Evolutionary conservation across 1,140 invertebrate species (phyloP).

Genomic region (Drosophila ohnishii): DNA sequence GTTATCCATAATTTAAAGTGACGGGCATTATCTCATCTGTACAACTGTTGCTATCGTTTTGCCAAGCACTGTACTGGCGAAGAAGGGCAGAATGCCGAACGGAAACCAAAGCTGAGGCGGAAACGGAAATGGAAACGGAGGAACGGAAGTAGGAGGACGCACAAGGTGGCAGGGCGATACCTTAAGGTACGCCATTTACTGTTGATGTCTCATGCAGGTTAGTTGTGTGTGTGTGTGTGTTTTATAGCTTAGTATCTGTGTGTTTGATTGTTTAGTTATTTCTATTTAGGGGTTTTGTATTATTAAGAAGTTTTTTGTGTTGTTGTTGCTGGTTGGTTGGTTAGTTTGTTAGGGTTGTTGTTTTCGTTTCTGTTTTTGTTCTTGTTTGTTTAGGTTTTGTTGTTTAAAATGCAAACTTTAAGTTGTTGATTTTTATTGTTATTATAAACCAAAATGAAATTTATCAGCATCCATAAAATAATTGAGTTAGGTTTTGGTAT

Average conservation of each 20-base stretch:
- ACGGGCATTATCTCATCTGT: neutral
- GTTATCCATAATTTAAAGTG: neutral
- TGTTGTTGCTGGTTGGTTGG: constrained; percentile 38
- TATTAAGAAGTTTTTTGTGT: constrained; percentile 35
- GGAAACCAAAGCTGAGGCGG: constrained; percentile 19
- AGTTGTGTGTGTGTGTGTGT: constrained; percentile 7
- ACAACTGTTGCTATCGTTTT: constrained; percentile 2
- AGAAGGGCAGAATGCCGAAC: constrained; percentile 4
- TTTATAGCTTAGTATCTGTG: constrained; percentile 13
- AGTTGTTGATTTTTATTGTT: constrained; percentile 35
- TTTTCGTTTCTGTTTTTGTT: constrained; percentile 32
- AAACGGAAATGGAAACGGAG: constrained; percentile 40
- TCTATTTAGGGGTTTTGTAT: constrained; percentile 26
- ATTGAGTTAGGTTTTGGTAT: constrained; percentile 23
- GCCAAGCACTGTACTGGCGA: constrained; percentile 3
- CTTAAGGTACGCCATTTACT: constrained; percentile 15
- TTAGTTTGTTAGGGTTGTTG: constrained; percentile 22
- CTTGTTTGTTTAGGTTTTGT: constrained; percentile 48
- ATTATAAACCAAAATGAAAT: constrained; percentile 52
- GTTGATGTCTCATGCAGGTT: constrained; percentile 32
- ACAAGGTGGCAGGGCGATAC: constrained; percentile 27
- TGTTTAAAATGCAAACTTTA: constrained; percentile 62
- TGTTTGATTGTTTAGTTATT: constrained; percentile 20
- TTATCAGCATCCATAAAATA: constrained; percentile 69
- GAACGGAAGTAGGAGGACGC: constrained; percentile 11